Conservation (phyloP, 1,140 invertebrate species). For the Conus ventricosus region DNA sequence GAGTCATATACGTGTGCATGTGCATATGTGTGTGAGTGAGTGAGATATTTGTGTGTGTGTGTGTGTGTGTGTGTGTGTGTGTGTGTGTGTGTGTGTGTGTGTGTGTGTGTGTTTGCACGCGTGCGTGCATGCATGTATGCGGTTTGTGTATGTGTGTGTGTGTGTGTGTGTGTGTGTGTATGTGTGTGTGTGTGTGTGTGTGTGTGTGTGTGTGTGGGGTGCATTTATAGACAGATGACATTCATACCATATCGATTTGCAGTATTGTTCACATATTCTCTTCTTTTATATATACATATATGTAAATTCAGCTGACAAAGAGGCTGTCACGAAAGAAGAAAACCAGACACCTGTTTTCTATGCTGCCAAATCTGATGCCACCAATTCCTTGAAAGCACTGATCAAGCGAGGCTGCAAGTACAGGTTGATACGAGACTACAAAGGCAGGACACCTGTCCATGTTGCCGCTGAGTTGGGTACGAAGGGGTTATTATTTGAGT, state of each 20-base stretch:
- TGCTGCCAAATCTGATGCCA: conserved; percentile 71
- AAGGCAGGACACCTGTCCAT: conserved; percentile 68
- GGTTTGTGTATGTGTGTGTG: not conserved
- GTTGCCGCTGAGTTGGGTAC: conserved; percentile 71
- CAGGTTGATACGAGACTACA: conserved; percentile 66
- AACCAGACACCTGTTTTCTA: conserved; percentile 71
- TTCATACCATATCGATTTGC: too few species aligned
- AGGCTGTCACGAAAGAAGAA: conserved; percentile 64
- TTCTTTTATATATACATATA: not conserved
- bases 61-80: conserved; percentile 12
- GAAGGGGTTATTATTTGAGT: not conserved
- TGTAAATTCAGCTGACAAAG: conserved; percentile 61
- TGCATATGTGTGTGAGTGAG: conserved; percentile 21
- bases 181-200: too few species aligned
- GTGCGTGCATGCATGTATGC: conserved; percentile 2
- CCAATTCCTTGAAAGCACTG: conserved; percentile 62
- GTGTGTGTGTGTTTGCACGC: not conserved
- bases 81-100: conserved; percentile 5
- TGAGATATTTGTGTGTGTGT: not conserved
- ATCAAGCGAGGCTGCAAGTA: conserved; percentile 63
- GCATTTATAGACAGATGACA: too few species aligned
- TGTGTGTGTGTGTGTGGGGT: too few species aligned
- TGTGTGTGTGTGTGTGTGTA: not conserved
- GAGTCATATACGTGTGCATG: too few species aligned
- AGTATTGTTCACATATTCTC: too few species aligned